Evolutionary conservation across 2,113 vertebrate species (phyloP).

Genomic region (Tychaedon coryphoeus): DNA sequence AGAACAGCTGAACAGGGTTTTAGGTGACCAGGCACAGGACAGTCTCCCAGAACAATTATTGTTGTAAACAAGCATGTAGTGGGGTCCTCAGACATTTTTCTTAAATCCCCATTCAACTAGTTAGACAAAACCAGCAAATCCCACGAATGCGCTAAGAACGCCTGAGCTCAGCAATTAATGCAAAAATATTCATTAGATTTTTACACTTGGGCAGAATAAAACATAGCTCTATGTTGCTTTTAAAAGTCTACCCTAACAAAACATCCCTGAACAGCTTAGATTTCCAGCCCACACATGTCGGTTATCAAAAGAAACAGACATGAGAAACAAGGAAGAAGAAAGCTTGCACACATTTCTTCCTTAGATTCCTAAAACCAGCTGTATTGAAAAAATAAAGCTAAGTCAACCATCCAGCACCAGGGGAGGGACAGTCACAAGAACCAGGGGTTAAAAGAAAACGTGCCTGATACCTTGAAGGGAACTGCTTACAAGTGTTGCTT

Average conservation of each 20-base stretch:
- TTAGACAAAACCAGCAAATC: background rate
- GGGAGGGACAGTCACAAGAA: background rate
- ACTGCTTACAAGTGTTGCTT: background rate
- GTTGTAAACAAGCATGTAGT: background rate
- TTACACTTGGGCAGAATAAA: constrained; percentile 2
- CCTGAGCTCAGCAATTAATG: constrained; percentile 5
- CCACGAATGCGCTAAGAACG: background rate
- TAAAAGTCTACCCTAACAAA: constrained; percentile 19
- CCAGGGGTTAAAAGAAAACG: background rate
- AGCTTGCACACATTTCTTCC: background rate
- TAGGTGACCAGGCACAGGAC: background rate
- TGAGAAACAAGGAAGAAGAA: background rate
- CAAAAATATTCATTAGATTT: constrained; percentile 14
- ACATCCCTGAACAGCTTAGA: constrained; percentile 10
- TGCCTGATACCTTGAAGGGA: background rate
- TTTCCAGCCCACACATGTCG: constrained; percentile 50
- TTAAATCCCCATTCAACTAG: background rate
- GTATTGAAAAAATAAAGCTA: background rate
- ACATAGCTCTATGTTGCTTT: background rate
- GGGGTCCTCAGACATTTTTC: background rate
- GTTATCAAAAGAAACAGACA: constrained; percentile 34
- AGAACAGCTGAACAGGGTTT: background rate
- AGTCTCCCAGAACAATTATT: background rate
- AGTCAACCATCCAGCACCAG: background rate
- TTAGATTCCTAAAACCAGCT: background rate